These are phyloP conservation scores for Parthenolecanium corni DNA, from an alignment of 2,888 invertebrate species.

Conservation along the genomic window DNA sequence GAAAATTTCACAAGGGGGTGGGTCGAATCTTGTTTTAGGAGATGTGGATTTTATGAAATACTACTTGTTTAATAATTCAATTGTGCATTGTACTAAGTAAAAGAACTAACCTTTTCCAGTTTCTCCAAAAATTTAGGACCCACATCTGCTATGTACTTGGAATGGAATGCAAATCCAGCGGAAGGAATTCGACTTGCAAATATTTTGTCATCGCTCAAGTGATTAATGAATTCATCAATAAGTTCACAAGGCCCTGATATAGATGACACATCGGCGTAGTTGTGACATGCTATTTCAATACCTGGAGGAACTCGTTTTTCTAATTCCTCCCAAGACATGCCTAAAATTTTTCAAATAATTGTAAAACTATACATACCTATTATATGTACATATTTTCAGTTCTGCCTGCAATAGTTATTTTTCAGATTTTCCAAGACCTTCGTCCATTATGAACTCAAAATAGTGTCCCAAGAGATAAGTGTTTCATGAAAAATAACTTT, in stretches of 20 bases:
- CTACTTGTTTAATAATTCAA: too few relatives aligned
- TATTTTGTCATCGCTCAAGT: constrained; percentile 58
- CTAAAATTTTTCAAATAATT: constrained; percentile 35
- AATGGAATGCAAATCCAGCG: constrained; percentile 74
- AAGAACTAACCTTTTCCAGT: constrained; percentile 47
- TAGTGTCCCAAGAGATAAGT: too few relatives aligned
- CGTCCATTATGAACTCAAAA: too few relatives aligned
- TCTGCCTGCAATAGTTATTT: too few relatives aligned
- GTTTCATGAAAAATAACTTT: too few relatives aligned
- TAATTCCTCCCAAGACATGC: constrained; percentile 71
- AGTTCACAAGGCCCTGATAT: constrained; percentile 73
- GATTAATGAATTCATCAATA: constrained; percentile 54
- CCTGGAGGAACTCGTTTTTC: constrained; percentile 60
- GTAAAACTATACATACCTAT: too few relatives aligned
- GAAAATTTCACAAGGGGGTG: too few relatives aligned
- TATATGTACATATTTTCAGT: too few relatives aligned
- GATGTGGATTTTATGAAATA: too few relatives aligned
- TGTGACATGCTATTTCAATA: constrained; percentile 84
- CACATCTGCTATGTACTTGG: constrained; percentile 74
- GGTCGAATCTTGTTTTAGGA: too few relatives aligned
- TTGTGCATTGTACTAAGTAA: neutral
- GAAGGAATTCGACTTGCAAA: constrained; percentile 78
- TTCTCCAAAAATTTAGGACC: constrained; percentile 66
- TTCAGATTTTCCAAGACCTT: too few relatives aligned
- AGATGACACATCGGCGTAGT: constrained; percentile 84